Conservation (phyloP, 2,888 invertebrate genomes). For the Diploptera punctata region DNA sequence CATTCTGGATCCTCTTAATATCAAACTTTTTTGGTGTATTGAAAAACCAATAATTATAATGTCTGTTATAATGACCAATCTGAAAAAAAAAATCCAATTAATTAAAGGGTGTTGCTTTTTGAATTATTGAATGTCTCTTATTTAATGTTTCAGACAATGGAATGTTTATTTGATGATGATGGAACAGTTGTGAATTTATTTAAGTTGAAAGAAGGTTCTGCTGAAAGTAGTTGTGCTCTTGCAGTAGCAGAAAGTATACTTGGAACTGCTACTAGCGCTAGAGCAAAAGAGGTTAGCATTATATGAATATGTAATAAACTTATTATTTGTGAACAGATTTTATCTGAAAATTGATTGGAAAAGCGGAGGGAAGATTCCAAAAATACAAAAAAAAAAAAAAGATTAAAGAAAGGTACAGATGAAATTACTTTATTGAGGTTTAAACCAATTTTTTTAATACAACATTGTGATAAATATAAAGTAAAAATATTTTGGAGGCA, state of each 20-base stretch:
- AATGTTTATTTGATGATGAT: conserved; percentile 62
- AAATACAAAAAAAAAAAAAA: no score
- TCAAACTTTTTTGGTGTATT: background rate
- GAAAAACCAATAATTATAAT: background rate
- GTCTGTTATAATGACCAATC: background rate
- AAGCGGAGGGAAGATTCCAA: background rate
- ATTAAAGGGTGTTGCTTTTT: background rate
- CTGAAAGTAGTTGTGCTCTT: conserved; percentile 68
- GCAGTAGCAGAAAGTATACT: conserved; percentile 61
- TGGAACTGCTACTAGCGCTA: background rate
- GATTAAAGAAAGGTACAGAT: no score
- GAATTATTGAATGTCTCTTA: conserved; percentile 29
- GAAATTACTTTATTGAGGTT: no score
- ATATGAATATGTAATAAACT: no score
- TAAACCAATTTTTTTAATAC: no score
- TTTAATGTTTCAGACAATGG: conserved; percentile 61
- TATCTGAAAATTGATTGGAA: no score
- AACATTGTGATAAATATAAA: no score
- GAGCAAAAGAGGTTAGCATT: background rate
- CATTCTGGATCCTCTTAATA: background rate
- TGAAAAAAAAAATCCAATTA: conserved; percentile 6
- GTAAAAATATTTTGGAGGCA: no score
- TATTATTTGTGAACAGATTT: no score
- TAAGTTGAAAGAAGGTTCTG: conserved; percentile 66
- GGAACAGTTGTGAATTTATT: conserved; percentile 70